phyloP scores from a whole-genome alignment of 2,113 vertebrate genomes.

The Scartelaos histophorus region DNA sequence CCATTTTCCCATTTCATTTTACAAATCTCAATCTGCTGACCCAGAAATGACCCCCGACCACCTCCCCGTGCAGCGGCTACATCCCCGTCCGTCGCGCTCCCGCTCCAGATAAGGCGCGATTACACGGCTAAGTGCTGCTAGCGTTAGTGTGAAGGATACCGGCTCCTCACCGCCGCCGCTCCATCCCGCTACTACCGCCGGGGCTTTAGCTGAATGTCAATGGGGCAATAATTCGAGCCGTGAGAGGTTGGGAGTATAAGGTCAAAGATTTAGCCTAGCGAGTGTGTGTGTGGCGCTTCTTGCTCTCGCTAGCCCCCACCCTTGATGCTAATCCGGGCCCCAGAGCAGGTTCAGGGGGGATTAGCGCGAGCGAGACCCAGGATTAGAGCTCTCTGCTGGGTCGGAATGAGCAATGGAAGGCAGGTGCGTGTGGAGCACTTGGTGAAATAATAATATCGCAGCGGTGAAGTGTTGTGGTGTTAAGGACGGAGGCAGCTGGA shows the following conservation, averaged over 20 bases:
- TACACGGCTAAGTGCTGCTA: constrained; percentile 39
- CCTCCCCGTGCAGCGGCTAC: constrained; percentile 12
- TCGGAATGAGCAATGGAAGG: constrained; percentile 72
- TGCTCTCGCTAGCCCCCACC: constrained; percentile 37
- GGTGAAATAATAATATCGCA: constrained; percentile 5
- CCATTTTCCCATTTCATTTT: background rate
- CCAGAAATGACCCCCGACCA: constrained; percentile 1
- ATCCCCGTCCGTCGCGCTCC: constrained; percentile 4
- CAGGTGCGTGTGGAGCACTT: constrained; percentile 68
- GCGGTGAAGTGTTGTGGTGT: background rate
- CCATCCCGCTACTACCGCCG: constrained; percentile 18
- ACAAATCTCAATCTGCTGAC: constrained; percentile 3
- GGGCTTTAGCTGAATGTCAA: constrained; percentile 44
- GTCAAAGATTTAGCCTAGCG: constrained; percentile 48
- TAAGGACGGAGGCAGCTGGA: background rate
- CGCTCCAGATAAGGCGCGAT: constrained; percentile 51
- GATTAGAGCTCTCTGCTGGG: constrained; percentile 68
- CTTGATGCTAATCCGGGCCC: constrained; percentile 75
- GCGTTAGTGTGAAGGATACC: constrained; percentile 29
- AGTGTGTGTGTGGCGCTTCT: constrained; percentile 19
- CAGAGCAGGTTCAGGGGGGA: constrained; percentile 77
- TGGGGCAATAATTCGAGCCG: constrained; percentile 46
- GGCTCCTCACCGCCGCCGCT: background rate
- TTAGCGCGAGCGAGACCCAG: constrained; percentile 74
- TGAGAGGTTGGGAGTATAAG: constrained; percentile 31